Evolutionary conservation across 2,888 invertebrate genomes (phyloP).

Genomic region (Atethmia centrago): DNA sequence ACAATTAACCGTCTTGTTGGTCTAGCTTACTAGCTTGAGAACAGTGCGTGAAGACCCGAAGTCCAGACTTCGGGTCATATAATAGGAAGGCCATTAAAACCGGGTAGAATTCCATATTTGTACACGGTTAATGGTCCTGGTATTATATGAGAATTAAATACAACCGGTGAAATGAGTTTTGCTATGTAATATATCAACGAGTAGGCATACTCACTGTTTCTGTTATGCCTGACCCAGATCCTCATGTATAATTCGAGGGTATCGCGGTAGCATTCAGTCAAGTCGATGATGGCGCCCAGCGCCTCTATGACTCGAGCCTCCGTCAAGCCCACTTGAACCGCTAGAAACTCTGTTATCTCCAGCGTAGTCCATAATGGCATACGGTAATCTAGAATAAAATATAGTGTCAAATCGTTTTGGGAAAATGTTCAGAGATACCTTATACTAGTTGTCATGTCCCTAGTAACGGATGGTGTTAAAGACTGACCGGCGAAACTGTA

Average conservation of each 20-base stretch:
- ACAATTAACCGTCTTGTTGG: neutral
- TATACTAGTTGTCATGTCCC: neutral
- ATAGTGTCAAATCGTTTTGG: neutral
- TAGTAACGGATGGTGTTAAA: constrained; percentile 37
- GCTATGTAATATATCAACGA: neutral
- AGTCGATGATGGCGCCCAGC: constrained; percentile 66
- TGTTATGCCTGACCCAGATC: constrained; percentile 31
- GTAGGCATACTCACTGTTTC: constrained; percentile 38
- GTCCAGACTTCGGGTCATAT: neutral
- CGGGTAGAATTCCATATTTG: neutral
- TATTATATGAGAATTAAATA: neutral
- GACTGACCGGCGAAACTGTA: neutral
- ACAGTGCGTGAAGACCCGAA: neutral
- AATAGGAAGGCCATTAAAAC: neutral
- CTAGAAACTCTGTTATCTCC: constrained; percentile 73
- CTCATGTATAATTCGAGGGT: constrained; percentile 62
- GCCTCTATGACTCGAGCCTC: constrained; percentile 28
- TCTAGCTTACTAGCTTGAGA: neutral
- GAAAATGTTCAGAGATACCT: neutral
- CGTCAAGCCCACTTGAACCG: constrained; percentile 66
- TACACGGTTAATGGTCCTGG: neutral
- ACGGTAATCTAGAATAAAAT: constrained; percentile 69
- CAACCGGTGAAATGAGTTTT: neutral
- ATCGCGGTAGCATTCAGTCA: constrained; percentile 72
- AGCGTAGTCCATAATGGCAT: constrained; percentile 80